Evolutionary conservation across 2,797 vertebrate genomes (phyloP).

Genomic region (Zenarchopterus dispar): DNA sequence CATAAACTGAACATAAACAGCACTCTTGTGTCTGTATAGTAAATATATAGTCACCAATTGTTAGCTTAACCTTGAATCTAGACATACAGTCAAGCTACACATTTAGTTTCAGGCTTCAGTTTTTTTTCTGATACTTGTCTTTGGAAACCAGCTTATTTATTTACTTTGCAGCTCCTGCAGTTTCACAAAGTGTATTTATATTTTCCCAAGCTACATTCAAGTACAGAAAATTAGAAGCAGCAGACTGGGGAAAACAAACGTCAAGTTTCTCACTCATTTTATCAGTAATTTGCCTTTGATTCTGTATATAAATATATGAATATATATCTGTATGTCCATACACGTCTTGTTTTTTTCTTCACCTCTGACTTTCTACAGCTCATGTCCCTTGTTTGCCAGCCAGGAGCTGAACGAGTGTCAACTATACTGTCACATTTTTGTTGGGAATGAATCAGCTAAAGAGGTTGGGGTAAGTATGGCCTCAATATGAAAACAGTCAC

Average conservation of each 20-base stretch:
- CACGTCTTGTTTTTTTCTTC: background rate
- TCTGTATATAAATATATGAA: no score
- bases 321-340: background rate
- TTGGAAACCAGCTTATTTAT: no score
- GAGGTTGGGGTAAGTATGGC: constrained; percentile 74
- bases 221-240: background rate
- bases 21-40: no score
- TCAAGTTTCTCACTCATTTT: constrained; percentile 5
- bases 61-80: no score
- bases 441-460: constrained; percentile 58
- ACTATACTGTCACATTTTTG: constrained; percentile 53
- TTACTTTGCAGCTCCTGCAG: no score
- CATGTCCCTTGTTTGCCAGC: constrained; percentile 15
- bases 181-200: no score
- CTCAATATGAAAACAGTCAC: constrained; percentile 78
- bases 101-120: no score
- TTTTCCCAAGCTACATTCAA: background rate
- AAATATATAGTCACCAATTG: no score
- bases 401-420: constrained; percentile 49
- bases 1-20: no score
- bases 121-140: no score
- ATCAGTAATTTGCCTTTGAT: constrained; percentile 14
- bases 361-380: constrained; percentile 22
- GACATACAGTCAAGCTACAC: no score
- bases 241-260: constrained; percentile 12